Percentiles rank a stretch among this genome's conserved stretches.
Evolutionary conservation across 37 sponge, comb jelly and placozoan genomes (phyloP).

Genomic region (Geodia barretti): DNA sequence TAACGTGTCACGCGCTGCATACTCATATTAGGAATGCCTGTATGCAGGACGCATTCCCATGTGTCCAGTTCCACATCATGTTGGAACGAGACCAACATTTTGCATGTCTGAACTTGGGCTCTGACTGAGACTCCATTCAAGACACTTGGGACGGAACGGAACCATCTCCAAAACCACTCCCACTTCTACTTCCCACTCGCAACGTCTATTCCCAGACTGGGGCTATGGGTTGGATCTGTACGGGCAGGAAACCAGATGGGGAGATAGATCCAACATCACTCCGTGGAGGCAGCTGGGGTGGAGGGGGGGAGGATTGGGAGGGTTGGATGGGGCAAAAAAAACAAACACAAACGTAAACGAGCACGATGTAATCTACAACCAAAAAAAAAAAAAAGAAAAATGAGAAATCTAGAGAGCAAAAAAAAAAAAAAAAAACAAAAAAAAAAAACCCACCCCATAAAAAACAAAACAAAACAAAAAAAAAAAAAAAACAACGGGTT

Average conservation of each 20-base stretch:
- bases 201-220: not conserved
- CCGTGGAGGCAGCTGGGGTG: conserved; percentile 42
- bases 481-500: too few species aligned
- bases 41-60: conserved; percentile 22
- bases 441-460: too few species aligned
- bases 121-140: conserved; percentile 30
- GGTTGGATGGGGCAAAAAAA: conserved; percentile 21
- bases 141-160: not conserved
- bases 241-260: conserved; percentile 49
- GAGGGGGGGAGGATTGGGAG: conserved; percentile 4
- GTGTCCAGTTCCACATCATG: conserved; percentile 30
- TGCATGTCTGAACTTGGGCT: conserved; percentile 48
- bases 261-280: conserved; percentile 54
- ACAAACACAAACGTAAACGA: too few species aligned
- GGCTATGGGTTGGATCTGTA: conserved; percentile 31
- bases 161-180: not conserved
- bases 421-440: too few species aligned
- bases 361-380: too few species aligned
- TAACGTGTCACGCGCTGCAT: conserved; percentile 56
- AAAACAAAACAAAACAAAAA: too few species aligned
- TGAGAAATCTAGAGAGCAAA: too few species aligned
- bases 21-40: conserved; percentile 60
- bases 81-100: conserved; percentile 55
- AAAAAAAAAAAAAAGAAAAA: too few species aligned
- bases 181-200: conserved; percentile 9